Evolutionary conservation across 2,888 invertebrate genomes (phyloP), one percentile per base, ranked within the genome.

Genomic region (Prosapia bicincta): DNA sequence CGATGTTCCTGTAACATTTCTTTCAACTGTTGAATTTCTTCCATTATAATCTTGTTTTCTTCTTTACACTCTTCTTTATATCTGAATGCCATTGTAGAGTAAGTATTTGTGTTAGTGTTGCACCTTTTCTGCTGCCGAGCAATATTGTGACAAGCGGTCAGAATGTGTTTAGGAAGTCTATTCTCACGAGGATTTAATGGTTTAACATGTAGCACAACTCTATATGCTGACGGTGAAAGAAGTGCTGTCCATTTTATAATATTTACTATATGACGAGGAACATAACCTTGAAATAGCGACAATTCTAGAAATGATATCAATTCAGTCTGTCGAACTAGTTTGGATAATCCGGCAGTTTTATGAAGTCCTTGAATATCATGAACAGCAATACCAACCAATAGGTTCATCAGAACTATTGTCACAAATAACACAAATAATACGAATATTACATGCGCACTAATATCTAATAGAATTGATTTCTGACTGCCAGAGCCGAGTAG

Each of bases 311-410:
- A 94, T 0, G 93, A 93, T 78, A 95, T 94, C n/a, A 95, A 84
- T 85, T 95, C 94, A 0, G 95, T 95, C 85, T 95, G 94, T 15
- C 94, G 88, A 10, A 95, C 94, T 7, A 95, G 86, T 82, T 94
- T 94, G 0, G 93, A 93, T 0, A 95, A 86, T 0, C 94, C 94
- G 0, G 95, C 95, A 0, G 94, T 94, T 86, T 94, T 94, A 80
- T 94, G 91, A 15, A 95, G 85, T 0, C 94, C 94, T 83, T 94
- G 94, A 76, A 95, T 95, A 83, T 95, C 95, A 81, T 95, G 94
- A 3, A 95, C 95, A 0, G 95, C 95, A 80, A 95, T 95, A 83
- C 95, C 95, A 20, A 95, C 94, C 0, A 95, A 86, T 0, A 95
- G 85, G 85, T 95, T 95, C 94, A 95, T 95, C 66, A 95, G 86